Evolutionary conservation across 2,888 invertebrate genomes (phyloP).

Genomic region (Hypomecis punctinalis): DNA sequence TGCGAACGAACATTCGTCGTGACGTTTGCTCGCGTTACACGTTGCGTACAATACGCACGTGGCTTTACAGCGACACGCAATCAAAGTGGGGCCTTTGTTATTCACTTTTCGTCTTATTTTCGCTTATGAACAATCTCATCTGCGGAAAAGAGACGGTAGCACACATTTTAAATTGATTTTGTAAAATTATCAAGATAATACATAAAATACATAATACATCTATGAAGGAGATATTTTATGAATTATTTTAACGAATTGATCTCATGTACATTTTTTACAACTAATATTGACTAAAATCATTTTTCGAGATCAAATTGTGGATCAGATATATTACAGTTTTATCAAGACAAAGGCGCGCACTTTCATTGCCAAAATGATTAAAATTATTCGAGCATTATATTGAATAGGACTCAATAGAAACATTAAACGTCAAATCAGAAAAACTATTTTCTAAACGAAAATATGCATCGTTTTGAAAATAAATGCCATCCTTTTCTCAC

Average conservation of each 20-base stretch:
- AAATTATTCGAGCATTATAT: conserved; percentile 36
- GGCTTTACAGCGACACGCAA: conserved; percentile 17
- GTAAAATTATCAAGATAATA: too few species aligned
- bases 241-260: not conserved
- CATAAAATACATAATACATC: too few species aligned
- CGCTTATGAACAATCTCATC: not conserved
- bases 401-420: conserved; percentile 15
- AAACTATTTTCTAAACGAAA: not conserved
- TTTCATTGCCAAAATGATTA: conserved; percentile 14
- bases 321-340: not conserved
- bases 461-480: too few species aligned
- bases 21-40: not conserved
- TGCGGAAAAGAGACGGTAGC: not conserved
- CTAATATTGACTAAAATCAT: conserved; percentile 9
- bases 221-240: not conserved
- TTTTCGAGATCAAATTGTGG: conserved; percentile 5
- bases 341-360: conserved; percentile 21
- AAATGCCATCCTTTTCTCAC: too few species aligned
- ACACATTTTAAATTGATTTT: not conserved
- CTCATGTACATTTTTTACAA: conserved; percentile 2
- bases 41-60: not conserved
- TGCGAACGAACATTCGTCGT: not conserved
- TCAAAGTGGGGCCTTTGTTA: conserved; percentile 20
- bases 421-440: not conserved
- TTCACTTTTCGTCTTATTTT: not conserved